A percentile compares a stretch with the other conserved stretches of the same genome.
These are phyloP conservation scores for Capreolus pygargus DNA, from an alignment of 2,113 vertebrate species.

Conservation along the genomic window DNA sequence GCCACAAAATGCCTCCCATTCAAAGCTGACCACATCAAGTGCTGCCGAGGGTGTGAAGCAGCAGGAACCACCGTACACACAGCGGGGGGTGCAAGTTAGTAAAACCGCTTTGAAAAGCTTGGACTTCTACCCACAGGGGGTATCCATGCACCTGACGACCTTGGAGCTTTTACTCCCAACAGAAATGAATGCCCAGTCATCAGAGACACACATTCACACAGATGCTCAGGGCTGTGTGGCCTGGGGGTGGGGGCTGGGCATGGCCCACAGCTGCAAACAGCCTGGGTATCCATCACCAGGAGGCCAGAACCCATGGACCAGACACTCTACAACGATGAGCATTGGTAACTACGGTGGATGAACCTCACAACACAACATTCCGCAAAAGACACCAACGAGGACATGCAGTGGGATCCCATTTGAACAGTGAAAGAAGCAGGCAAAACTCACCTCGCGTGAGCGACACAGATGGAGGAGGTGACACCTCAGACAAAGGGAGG, in stretches of 20 bases:
- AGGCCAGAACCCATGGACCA: fast-evolving
- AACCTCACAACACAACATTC: too few relatives aligned
- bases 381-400: not conserved
- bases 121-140: not conserved
- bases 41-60: not conserved
- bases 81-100: fast-evolving
- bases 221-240: fast-evolving
- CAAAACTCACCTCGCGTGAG: fast-evolving
- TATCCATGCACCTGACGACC: fast-evolving
- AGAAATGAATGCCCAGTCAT: fast-evolving
- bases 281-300: not conserved
- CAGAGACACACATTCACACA: not conserved
- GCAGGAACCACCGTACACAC: fast-evolving
- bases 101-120: not conserved
- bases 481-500: not conserved
- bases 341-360: fast-evolving
- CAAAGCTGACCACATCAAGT: not conserved
- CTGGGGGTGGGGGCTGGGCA: not conserved
- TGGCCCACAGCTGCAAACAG: not conserved
- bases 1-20: too few relatives aligned
- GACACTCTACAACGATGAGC: fast-evolving
- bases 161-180: not conserved
- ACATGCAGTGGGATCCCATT: fast-evolving
- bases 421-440: not conserved
- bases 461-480: fast-evolving